A percentile compares a stretch with the other conserved stretches of the same genome.
Evolutionary conservation across 2,797 vertebrate species (phyloP).

Genomic region (Diplodus sargus): DNA sequence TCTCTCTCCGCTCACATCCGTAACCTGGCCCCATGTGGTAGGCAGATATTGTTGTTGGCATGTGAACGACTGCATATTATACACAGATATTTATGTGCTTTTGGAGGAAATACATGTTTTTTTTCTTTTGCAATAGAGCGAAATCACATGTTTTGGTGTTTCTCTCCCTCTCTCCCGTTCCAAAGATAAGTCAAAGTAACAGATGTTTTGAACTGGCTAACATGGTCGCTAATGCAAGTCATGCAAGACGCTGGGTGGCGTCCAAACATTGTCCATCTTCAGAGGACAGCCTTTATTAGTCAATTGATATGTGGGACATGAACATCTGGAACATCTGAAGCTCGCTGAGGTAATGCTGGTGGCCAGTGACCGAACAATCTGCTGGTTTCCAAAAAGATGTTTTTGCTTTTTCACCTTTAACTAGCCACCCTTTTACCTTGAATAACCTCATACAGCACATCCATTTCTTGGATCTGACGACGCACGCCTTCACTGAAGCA

Average conservation of each 20-base stretch:
- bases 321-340: conserved; percentile 76
- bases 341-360: conserved; percentile 71
- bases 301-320: conserved; percentile 59
- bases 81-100: conserved; percentile 83
- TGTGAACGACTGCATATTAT: conserved; percentile 71
- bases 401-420: conserved; percentile 41
- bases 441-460: conserved; percentile 32
- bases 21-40: conserved; percentile 86
- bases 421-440: conserved; percentile 45
- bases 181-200: conserved; percentile 72
- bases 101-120: conserved; percentile 69
- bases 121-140: conserved; percentile 59
- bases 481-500: not conserved
- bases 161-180: conserved; percentile 34
- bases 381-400: conserved; percentile 33
- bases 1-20: conserved; percentile 72
- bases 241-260: conserved; percentile 63
- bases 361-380: conserved; percentile 44
- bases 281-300: conserved; percentile 62
- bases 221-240: conserved; percentile 72
- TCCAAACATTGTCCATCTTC: conserved; percentile 72
- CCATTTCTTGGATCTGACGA: conserved; percentile 16
- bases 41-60: conserved; percentile 86
- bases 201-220: conserved; percentile 76
- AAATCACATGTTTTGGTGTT: conserved; percentile 77